These are phyloP conservation scores for Nycticebus coucang DNA, from an alignment of 2,113 vertebrate species.

Conservation along the genomic window DNA sequence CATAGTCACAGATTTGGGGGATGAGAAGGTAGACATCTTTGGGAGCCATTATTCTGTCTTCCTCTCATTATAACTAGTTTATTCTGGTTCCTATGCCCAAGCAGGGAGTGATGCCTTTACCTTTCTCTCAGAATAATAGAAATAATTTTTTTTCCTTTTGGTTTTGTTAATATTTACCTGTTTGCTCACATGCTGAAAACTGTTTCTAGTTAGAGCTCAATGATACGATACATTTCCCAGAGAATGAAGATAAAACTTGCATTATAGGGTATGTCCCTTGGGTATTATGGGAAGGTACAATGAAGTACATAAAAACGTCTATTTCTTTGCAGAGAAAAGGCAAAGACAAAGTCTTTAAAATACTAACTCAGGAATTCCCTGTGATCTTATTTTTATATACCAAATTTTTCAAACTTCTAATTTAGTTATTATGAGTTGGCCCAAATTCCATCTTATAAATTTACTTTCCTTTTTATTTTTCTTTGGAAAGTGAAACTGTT, in stretches of 20 bases:
- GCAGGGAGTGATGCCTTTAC: neutral
- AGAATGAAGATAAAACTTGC: neutral
- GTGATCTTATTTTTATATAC: neutral
- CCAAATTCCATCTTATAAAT: neutral
- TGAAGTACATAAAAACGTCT: neutral
- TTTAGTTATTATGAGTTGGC: neutral
- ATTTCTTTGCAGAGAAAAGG: constrained; percentile 23
- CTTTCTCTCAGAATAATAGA: neutral
- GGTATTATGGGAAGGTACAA: neutral
- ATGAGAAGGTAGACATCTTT: neutral
- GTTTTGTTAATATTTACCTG: neutral
- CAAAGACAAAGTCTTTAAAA: neutral
- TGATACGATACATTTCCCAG: neutral
- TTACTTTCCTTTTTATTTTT: neutral
- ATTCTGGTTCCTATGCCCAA: neutral
- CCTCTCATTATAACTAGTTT: neutral
- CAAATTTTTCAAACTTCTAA: neutral
- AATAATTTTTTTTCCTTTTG: neutral
- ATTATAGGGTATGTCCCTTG: neutral
- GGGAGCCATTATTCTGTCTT: neutral
- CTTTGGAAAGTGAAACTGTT: neutral
- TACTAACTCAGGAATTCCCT: constrained; percentile 8
- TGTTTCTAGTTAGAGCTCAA: neutral
- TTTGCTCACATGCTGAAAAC: neutral
- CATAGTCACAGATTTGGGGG: neutral